phyloP scores from a whole-genome alignment of 37 sponge, comb jelly and placozoan genomes.

The Haliclona indistincta region DNA sequence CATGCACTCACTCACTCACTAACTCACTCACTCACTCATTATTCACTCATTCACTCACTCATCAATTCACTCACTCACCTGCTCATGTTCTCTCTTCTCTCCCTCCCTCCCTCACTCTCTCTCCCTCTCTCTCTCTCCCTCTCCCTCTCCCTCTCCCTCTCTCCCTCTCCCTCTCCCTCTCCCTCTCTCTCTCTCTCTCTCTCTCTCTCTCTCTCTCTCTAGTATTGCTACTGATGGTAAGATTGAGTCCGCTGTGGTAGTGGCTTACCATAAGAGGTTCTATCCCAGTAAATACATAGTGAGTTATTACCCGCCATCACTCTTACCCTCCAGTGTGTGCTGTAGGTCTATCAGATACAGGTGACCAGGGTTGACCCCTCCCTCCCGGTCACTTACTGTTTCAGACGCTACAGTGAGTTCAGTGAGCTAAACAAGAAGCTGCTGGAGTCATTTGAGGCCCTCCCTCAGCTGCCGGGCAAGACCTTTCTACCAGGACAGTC shows the following conservation, averaged over 20 bases:
- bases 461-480: slow-evolving; percentile 79
- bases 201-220: slow-evolving; percentile 1
- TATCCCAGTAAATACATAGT: slow-evolving; percentile 78
- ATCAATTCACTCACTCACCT: neutral
- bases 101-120: slow-evolving; percentile 5
- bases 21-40: slow-evolving; percentile 1
- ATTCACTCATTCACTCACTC: neutral
- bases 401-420: slow-evolving; percentile 86
- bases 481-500: slow-evolving; percentile 34
- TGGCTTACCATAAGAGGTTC: slow-evolving; percentile 60
- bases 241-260: slow-evolving; percentile 50
- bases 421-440: slow-evolving; percentile 78
- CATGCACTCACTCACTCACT: neutral
- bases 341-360: slow-evolving; percentile 63
- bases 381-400: slow-evolving; percentile 17
- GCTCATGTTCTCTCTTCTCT: slow-evolving; percentile 12
- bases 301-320: slow-evolving; percentile 6
- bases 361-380: slow-evolving; percentile 29
- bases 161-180: slow-evolving; percentile 15
- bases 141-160: slow-evolving; percentile 17
- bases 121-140: slow-evolving; percentile 1
- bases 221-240: slow-evolving; percentile 67
- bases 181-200: neutral
- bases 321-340: neutral
- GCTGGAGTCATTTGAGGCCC: slow-evolving; percentile 41